Evolutionary conservation across 2,113 vertebrate genomes (phyloP).

Genomic region (Rhineura floridana): DNA sequence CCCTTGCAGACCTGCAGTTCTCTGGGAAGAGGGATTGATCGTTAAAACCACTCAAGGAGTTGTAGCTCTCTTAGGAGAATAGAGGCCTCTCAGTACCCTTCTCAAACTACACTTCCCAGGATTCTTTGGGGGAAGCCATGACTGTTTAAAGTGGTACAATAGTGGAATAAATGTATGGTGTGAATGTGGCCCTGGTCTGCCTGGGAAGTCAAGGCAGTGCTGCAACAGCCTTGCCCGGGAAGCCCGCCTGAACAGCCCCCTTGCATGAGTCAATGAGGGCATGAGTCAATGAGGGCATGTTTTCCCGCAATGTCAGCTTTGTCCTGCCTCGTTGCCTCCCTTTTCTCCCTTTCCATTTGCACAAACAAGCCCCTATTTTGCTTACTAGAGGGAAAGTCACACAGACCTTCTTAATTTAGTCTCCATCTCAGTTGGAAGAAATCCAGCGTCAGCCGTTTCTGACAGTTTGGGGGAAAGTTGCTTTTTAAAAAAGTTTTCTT

Average conservation of each 20-base stretch:
- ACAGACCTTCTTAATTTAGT: constrained; percentile 78
- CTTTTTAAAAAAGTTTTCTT: constrained; percentile 45
- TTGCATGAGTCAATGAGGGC: no score
- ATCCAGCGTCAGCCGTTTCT: constrained; percentile 69
- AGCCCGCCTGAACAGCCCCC: not conserved
- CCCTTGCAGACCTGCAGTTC: no score
- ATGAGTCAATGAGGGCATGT: constrained; percentile 46
- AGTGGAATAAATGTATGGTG: no score
- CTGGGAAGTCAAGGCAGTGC: rapidly evolving
- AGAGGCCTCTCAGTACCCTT: no score
- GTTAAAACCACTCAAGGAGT: no score
- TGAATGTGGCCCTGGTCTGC: not conserved
- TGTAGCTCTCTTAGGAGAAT: no score
- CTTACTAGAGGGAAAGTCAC: constrained; percentile 74
- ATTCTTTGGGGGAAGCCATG: no score
- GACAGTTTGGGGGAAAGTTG: constrained; percentile 66
- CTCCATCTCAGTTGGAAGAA: constrained; percentile 61
- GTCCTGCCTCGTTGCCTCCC: constrained; percentile 56
- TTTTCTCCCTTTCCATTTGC: constrained; percentile 12
- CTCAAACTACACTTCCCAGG: no score
- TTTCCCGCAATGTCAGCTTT: constrained; percentile 74
- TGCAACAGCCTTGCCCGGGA: rapidly evolving
- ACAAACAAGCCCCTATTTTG: constrained; percentile 67
- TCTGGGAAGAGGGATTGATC: no score
- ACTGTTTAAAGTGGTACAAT: no score